Percentiles rank a stretch among this genome's conserved stretches.
Conservation (phyloP, 2,113 vertebrate genomes). For the Chrysochloris asiatica region DNA sequence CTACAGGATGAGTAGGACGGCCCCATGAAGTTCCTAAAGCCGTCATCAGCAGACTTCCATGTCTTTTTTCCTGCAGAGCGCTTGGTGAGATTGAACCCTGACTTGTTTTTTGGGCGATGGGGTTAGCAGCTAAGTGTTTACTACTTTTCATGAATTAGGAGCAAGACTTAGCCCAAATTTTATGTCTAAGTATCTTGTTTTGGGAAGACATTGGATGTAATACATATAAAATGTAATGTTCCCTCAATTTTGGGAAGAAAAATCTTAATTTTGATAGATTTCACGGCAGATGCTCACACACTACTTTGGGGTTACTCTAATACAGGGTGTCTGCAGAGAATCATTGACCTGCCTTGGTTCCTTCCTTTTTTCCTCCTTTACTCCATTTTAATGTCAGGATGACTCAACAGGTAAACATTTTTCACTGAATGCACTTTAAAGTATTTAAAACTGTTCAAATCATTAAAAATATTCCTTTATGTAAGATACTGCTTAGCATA, state of each 20-base stretch:
- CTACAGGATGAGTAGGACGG: too few relatives aligned
- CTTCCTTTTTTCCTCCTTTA: constrained; percentile 7
- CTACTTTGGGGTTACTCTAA: not conserved
- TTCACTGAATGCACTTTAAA: not conserved
- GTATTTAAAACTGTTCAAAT: constrained; percentile 15
- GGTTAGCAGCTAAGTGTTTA: too few relatives aligned
- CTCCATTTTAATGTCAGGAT: constrained; percentile 46
- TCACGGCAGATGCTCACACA: not conserved
- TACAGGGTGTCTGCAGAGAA: not conserved
- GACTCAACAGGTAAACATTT: not conserved
- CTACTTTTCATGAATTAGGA: not conserved
- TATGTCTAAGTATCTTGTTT: not conserved
- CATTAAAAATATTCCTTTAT: constrained; percentile 17
- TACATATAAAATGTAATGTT: not conserved
- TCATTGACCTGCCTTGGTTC: not conserved
- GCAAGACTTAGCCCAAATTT: not conserved
- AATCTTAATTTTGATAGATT: not conserved
- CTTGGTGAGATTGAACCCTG: too few relatives aligned
- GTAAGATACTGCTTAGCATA: constrained; percentile 22
- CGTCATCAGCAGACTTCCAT: too few relatives aligned
- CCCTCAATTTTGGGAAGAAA: not conserved
- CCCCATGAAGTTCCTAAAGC: too few relatives aligned
- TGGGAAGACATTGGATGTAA: not conserved
- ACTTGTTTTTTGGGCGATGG: too few relatives aligned
- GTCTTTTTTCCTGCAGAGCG: too few relatives aligned